These are phyloP conservation scores for Heliconius erato DNA, from an alignment of 2,888 invertebrate genomes.

Conservation along the genomic window DNA sequence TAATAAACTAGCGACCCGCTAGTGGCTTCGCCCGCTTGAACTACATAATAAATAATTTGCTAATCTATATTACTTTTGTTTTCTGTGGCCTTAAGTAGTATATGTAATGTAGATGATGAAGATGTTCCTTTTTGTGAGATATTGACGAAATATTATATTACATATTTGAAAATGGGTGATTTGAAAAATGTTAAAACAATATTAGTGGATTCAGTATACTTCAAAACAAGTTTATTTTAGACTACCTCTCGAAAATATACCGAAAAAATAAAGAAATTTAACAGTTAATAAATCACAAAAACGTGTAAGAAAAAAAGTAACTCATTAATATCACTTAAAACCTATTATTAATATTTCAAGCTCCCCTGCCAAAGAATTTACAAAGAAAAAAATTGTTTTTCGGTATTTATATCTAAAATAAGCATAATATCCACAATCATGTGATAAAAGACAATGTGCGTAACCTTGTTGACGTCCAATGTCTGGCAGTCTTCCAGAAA, in stretches of 20 bases:
- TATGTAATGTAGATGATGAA: no score
- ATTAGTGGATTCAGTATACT: background rate
- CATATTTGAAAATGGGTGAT: background rate
- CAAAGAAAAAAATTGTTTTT: slow-evolving; percentile 11
- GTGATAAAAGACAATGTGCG: slow-evolving; percentile 40
- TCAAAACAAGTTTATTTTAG: background rate
- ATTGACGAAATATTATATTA: background rate
- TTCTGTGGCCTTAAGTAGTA: no score
- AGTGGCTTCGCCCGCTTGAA: background rate
- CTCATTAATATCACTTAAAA: background rate
- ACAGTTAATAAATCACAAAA: background rate
- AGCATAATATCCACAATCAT: slow-evolving; percentile 26
- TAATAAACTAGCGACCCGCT: background rate
- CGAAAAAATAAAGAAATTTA: background rate
- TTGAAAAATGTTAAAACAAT: background rate
- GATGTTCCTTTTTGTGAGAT: no score
- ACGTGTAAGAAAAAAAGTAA: background rate
- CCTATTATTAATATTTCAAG: background rate
- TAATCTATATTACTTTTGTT: no score
- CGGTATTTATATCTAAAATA: background rate
- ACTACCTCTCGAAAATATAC: background rate
- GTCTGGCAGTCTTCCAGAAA: slow-evolving; percentile 34
- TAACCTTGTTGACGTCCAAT: slow-evolving; percentile 39
- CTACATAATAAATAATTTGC: background rate
- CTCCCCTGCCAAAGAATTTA: background rate